Evolutionary conservation across 2,797 vertebrate species (phyloP).

Genomic region (Vespertilio murinus): DNA sequence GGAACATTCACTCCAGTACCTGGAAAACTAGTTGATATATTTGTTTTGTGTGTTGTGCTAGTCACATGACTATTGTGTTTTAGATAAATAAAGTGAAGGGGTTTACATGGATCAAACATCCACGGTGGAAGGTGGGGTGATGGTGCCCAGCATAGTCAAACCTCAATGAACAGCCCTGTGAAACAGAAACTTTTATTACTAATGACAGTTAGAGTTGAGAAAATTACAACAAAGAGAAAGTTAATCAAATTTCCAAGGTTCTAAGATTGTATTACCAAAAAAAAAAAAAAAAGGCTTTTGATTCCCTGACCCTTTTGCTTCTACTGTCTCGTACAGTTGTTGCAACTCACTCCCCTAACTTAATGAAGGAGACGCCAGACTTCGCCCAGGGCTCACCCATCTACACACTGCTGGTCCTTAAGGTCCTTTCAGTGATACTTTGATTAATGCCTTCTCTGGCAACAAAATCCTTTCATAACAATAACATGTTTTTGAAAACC

Average conservation of each 20-base stretch:
- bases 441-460: neutral
- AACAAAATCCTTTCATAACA: conserved; percentile 37
- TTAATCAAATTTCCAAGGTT: neutral
- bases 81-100: neutral
- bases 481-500: conserved; percentile 14
- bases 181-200: neutral
- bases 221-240: conserved; percentile 21
- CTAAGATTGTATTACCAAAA: neutral
- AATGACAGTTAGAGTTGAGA: neutral
- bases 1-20: neutral
- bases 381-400: neutral
- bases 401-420: neutral
- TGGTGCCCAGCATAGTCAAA: neutral
- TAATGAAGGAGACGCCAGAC: neutral
- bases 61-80: neutral
- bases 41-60: neutral
- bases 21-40: neutral
- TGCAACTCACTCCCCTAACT: neutral
- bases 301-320: neutral
- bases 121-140: neutral
- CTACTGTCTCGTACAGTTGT: neutral
- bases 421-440: neutral
- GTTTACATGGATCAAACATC: neutral
- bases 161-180: neutral
- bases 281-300: neutral